phyloP scores from a whole-genome alignment of 2,113 vertebrate genomes.

The Maccullochella peelii region DNA sequence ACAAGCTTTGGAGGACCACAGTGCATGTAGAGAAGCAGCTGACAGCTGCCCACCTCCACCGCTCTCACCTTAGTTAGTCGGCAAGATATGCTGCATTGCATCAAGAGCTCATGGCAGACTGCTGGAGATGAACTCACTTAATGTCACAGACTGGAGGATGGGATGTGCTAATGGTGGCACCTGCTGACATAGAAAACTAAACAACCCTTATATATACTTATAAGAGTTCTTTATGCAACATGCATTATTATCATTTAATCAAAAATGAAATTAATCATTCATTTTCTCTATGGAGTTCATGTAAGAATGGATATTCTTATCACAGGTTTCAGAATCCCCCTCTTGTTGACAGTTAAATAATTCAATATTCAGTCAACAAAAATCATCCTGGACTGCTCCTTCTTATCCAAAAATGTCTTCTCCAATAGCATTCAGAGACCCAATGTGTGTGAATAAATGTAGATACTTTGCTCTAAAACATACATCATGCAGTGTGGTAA shows the following conservation, averaged over 20 bases:
- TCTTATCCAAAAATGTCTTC: not conserved
- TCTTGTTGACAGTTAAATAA: not conserved
- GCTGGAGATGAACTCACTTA: constrained; percentile 18
- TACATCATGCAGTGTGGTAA: not conserved
- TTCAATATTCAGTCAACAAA: not conserved
- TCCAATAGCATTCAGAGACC: not conserved
- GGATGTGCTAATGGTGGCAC: not conserved
- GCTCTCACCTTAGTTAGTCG: constrained; percentile 67
- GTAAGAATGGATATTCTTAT: not conserved
- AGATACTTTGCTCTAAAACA: not conserved
- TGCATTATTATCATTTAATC: not conserved
- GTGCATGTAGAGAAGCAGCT: constrained; percentile 47
- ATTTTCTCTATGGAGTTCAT: not conserved
- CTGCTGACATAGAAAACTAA: not conserved
- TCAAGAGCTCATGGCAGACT: constrained; percentile 43
- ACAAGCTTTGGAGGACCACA: constrained; percentile 47
- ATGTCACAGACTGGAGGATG: not conserved
- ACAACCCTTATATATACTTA: not conserved
- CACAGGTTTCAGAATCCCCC: not conserved
- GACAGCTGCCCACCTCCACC: constrained; percentile 69
- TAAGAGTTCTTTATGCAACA: not conserved
- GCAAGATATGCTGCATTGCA: constrained; percentile 63
- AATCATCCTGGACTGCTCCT: not conserved
- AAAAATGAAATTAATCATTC: not conserved
- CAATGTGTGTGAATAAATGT: not conserved